phyloP scores from a whole-genome alignment of 2,888 invertebrate genomes.

The Aproaerema taeniolella region DNA sequence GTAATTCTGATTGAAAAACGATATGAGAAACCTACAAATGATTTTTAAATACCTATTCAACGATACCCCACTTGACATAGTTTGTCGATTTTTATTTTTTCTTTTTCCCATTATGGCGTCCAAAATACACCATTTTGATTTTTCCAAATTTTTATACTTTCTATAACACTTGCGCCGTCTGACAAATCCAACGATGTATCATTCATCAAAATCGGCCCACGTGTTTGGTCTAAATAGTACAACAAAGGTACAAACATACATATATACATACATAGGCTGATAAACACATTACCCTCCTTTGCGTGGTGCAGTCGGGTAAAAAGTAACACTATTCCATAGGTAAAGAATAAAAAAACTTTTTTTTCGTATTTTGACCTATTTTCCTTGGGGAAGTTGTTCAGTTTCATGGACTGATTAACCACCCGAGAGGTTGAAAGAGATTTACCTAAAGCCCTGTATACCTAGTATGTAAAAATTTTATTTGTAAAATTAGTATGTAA shows the following conservation, averaged over 20 bases:
- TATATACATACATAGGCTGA: constrained; percentile 1
- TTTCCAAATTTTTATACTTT: too few species aligned
- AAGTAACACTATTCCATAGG: background rate
- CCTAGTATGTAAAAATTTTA: too few species aligned
- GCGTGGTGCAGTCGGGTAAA: background rate
- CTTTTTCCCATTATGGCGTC: background rate
- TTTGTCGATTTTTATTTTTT: background rate
- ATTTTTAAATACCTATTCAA: too few species aligned
- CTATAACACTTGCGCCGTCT: background rate
- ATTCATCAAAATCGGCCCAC: background rate
- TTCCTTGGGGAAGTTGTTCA: too few species aligned
- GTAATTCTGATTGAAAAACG: too few species aligned
- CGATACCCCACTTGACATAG: background rate
- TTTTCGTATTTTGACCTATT: too few species aligned
- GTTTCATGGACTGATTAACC: too few species aligned
- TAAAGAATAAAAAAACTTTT: background rate
- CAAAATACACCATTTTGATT: too few species aligned
- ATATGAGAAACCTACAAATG: too few species aligned
- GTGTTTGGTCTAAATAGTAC: background rate
- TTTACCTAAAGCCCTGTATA: too few species aligned
- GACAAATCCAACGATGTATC: background rate
- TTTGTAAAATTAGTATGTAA: too few species aligned
- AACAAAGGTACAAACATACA: background rate
- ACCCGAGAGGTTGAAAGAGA: too few species aligned
- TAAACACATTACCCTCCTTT: background rate